A percentile compares a stretch with the other conserved stretches of the same genome.
Conservation (phyloP, 2,797 vertebrate genomes). For the Phyllotis vaccarum region DNA sequence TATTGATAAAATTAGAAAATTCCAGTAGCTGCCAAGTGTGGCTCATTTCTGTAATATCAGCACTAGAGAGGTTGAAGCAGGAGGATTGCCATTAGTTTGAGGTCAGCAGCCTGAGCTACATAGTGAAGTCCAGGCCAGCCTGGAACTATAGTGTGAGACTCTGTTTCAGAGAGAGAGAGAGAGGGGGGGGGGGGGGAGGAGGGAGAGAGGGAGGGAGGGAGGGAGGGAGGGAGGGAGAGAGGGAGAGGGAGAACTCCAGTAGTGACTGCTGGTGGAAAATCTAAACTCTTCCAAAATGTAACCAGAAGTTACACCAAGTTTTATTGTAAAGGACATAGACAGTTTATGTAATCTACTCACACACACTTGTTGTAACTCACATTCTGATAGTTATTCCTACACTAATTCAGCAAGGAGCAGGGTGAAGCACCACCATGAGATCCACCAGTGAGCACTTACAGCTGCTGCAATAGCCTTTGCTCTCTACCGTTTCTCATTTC, state of each 20-base stretch:
- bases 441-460: constrained; percentile 47
- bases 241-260: not conserved
- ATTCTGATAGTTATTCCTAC: not conserved
- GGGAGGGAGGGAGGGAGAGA: too few species aligned
- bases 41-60: not conserved
- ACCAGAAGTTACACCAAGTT: constrained; percentile 27
- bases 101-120: not conserved
- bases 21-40: not conserved
- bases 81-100: not conserved
- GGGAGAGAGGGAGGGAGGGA: not conserved
- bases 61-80: not conserved
- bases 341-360: constrained; percentile 35
- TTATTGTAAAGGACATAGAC: not conserved
- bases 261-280: constrained; percentile 3
- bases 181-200: too few species aligned
- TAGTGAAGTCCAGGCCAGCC: not conserved
- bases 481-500: constrained; percentile 60
- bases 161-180: not conserved
- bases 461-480: constrained; percentile 25
- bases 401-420: constrained; percentile 53
- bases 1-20: constrained; percentile 51
- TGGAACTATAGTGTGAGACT: not conserved
- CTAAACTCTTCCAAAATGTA: constrained; percentile 39
- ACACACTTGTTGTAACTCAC: constrained; percentile 23
- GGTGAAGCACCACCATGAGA: not conserved